Percentiles rank a stretch among this genome's conserved stretches.
These are phyloP conservation scores for Elmis aenea DNA, from an alignment of 2,888 invertebrate genomes.

Conservation along the genomic window DNA sequence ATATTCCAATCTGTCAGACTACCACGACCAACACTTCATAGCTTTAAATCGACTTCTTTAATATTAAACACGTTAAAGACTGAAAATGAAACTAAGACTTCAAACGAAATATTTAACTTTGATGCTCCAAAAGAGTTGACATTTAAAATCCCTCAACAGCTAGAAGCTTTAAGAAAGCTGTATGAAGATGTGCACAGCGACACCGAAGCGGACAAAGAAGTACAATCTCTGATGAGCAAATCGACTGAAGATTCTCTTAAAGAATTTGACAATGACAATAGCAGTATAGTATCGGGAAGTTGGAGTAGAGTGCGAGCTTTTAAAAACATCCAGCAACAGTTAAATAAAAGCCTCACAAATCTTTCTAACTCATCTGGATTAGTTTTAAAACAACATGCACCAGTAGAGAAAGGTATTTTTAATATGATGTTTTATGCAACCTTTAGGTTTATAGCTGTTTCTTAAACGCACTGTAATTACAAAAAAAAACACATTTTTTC, in stretches of 20 bases:
- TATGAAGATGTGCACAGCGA: constrained; percentile 49
- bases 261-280: constrained; percentile 35
- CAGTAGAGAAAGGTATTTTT: constrained; percentile 44
- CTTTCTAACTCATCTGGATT: constrained; percentile 23
- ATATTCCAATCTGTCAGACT: constrained; percentile 19
- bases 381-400: constrained; percentile 33
- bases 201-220: constrained; percentile 58
- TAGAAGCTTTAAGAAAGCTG: constrained; percentile 44
- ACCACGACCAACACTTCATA: constrained; percentile 35
- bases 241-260: constrained; percentile 24
- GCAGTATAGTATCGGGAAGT: constrained; percentile 50
- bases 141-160: constrained; percentile 35
- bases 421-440: constrained; percentile 1
- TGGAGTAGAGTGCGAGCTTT: constrained; percentile 55
- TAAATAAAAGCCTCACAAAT: constrained; percentile 18
- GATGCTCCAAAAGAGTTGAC: constrained; percentile 38
- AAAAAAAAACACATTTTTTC: no score
- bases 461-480: no score
- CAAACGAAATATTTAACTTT: constrained; percentile 14
- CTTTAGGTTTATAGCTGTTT: no score
- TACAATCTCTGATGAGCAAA: constrained; percentile 52
- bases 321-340: constrained; percentile 39
- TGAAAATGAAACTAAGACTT: constrained; percentile 19
- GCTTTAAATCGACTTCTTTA: constrained; percentile 47
- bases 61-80: constrained; percentile 44